These are phyloP conservation scores for Hozukius guyotensis DNA, from an alignment of 2,797 vertebrate species.

Conservation along the genomic window DNA sequence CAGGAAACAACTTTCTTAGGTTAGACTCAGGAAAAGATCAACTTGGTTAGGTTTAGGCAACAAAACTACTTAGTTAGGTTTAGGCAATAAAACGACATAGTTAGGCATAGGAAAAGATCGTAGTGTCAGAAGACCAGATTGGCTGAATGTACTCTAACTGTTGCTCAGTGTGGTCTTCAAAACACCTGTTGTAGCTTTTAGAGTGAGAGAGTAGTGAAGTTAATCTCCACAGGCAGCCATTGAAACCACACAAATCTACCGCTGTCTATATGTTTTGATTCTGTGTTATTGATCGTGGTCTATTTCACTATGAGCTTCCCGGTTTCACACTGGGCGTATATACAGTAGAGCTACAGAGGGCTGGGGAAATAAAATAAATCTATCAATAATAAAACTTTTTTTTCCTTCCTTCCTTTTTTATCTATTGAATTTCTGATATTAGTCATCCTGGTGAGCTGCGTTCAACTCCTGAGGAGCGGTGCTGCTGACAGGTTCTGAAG, in stretches of 20 bases:
- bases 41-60: too few relatives aligned
- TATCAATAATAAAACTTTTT: not conserved
- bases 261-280: not conserved
- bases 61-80: too few relatives aligned
- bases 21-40: too few relatives aligned
- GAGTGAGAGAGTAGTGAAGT: not conserved
- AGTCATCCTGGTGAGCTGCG: not conserved
- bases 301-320: not conserved
- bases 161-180: not conserved
- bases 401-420: not conserved
- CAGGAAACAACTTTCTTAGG: too few relatives aligned
- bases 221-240: not conserved
- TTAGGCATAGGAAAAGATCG: too few relatives aligned
- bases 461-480: not conserved
- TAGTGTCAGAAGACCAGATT: not conserved
- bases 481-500: not conserved
- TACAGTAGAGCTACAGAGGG: not conserved
- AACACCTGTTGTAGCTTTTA: not conserved
- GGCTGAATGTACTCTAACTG: not conserved
- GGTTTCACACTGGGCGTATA: not conserved
- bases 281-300: not conserved
- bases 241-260: not conserved
- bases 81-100: too few relatives aligned
- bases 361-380: not conserved
- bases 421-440: not conserved